phyloP scores from a whole-genome alignment of 1,140 invertebrate genomes.

The Zaprionus davidi region DNA sequence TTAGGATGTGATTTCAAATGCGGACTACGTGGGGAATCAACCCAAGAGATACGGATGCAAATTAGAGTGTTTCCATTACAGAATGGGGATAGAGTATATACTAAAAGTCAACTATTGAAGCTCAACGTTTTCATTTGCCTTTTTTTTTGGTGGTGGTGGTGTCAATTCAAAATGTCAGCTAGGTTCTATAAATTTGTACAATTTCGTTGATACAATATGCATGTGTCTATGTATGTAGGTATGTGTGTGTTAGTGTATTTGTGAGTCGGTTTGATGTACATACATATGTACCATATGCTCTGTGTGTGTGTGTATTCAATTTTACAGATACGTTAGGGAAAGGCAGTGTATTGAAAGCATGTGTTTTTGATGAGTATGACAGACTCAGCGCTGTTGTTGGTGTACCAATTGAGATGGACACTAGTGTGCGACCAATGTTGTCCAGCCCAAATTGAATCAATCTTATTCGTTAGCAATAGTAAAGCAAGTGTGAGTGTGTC shows the following conservation, averaged over 20 bases:
- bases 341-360: slow-evolving; percentile 63
- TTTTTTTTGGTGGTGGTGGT: slow-evolving; percentile 22
- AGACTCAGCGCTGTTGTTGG: slow-evolving; percentile 47
- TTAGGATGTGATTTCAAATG: slow-evolving; percentile 2
- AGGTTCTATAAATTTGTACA: slow-evolving; percentile 34
- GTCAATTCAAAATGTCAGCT: slow-evolving; percentile 22
- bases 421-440: slow-evolving; percentile 14
- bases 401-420: slow-evolving; percentile 27
- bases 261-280: slow-evolving; percentile 3
- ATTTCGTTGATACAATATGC: slow-evolving; percentile 25
- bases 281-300: slow-evolving; percentile 28
- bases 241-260: slow-evolving; percentile 6
- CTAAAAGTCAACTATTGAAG: slow-evolving; percentile 36
- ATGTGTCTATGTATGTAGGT: slow-evolving; percentile 36
- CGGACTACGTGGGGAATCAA: slow-evolving; percentile 15
- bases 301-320: slow-evolving; percentile 36
- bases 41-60: slow-evolving; percentile 20
- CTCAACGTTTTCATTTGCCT: slow-evolving; percentile 30
- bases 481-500: slow-evolving; percentile 30
- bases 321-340: slow-evolving; percentile 36
- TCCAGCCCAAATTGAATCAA: neutral
- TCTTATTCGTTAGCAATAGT: slow-evolving; percentile 27
- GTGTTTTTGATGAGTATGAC: slow-evolving; percentile 7
- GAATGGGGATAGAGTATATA: neutral
- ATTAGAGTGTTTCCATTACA: slow-evolving; percentile 6